Evolutionary conservation across 1,140 invertebrate species (phyloP).

Genomic region (Drosophila ficusphila): DNA sequence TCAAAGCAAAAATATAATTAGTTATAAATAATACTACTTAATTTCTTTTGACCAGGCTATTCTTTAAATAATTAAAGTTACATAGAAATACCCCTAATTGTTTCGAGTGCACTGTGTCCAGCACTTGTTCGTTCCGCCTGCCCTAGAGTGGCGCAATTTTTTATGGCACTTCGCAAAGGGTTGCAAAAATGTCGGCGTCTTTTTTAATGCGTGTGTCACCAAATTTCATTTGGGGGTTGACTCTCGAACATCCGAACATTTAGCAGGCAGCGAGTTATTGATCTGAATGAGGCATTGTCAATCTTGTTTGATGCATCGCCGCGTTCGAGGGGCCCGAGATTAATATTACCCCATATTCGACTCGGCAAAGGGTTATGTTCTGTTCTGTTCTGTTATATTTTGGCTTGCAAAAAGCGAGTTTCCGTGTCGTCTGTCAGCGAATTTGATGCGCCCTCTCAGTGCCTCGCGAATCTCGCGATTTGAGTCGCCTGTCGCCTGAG

Average conservation of each 20-base stretch:
- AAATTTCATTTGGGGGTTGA: slow-evolving; percentile 45
- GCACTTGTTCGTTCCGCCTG: slow-evolving; percentile 75
- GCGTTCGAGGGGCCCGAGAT: slow-evolving; percentile 35
- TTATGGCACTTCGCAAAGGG: slow-evolving; percentile 67
- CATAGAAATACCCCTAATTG: background rate
- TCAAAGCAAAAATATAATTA: too few species aligned
- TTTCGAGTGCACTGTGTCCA: slow-evolving; percentile 3
- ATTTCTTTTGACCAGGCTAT: too few species aligned
- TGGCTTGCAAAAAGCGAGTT: slow-evolving; percentile 66
- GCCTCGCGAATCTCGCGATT: slow-evolving; percentile 22
- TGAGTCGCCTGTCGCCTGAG: slow-evolving; percentile 22
- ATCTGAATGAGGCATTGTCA: slow-evolving; percentile 73
- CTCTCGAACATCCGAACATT: slow-evolving; percentile 28
- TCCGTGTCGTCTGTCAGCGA: slow-evolving; percentile 74
- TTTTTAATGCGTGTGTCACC: slow-evolving; percentile 63
- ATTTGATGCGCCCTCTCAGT: slow-evolving; percentile 54
- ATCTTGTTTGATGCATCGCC: slow-evolving; percentile 74
- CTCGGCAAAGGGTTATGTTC: slow-evolving; percentile 42
- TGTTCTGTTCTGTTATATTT: too few species aligned
- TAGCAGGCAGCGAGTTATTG: slow-evolving; percentile 59
- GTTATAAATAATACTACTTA: too few species aligned
- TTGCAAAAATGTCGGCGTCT: slow-evolving; percentile 62
- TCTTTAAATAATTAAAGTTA: too few species aligned
- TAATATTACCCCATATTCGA: slow-evolving; percentile 62
- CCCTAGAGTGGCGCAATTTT: slow-evolving; percentile 74